Conservation (phyloP, 1,140 invertebrate species). For the Drosophila mayri region DNA sequence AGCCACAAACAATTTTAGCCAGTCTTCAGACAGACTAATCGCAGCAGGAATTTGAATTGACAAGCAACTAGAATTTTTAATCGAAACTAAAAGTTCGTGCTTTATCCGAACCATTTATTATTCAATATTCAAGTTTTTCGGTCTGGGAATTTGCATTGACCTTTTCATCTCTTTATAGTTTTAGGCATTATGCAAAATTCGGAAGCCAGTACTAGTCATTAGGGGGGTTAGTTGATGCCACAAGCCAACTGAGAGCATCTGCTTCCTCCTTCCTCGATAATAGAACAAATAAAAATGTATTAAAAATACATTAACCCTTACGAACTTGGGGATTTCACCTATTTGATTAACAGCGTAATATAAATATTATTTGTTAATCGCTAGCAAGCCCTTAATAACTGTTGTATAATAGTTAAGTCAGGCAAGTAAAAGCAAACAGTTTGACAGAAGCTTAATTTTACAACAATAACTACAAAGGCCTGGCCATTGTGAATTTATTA, state of each 20-base stretch:
- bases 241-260: not conserved
- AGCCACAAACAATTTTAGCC: not conserved
- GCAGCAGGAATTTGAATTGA: constrained; percentile 1
- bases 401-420: constrained; percentile 3
- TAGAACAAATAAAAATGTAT: constrained; percentile 4
- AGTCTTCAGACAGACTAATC: not conserved
- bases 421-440: constrained; percentile 12
- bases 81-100: not conserved
- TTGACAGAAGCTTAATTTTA: not conserved
- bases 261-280: constrained; percentile 2
- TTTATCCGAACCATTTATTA: not conserved
- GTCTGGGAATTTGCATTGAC: constrained; percentile 16
- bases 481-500: constrained; percentile 3
- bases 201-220: not conserved
- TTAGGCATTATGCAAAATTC: not conserved
- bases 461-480: not conserved
- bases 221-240: not conserved
- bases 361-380: constrained; percentile 3
- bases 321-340: not conserved
- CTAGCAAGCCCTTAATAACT: not conserved
- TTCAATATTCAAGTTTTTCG: constrained; percentile 10
- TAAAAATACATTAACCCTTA: constrained; percentile 10
- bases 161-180: not conserved
- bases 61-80: constrained; percentile 5
- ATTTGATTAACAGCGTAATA: constrained; percentile 4